Percentiles rank a stretch among this genome's conserved stretches.
phyloP scores from a whole-genome alignment of 1,140 invertebrate genomes.

The Aphis gossypii region DNA sequence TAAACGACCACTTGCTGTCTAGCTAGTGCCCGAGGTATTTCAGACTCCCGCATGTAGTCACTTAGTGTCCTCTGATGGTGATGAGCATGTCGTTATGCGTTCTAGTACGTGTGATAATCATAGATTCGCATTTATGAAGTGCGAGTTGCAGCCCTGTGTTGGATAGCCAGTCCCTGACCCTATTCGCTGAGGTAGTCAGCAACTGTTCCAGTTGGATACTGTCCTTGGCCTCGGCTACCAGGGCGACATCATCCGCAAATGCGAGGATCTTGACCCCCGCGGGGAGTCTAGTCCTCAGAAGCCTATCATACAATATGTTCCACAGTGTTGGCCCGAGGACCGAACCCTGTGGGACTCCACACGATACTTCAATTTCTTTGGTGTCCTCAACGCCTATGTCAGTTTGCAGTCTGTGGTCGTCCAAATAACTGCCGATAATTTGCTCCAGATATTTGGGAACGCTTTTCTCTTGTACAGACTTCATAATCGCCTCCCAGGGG shows the following conservation, averaged over 20 bases:
- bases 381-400: neutral
- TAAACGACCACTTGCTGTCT: neutral
- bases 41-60: neutral
- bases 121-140: neutral
- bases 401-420: neutral
- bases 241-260: constrained; percentile 63
- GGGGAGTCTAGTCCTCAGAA: constrained; percentile 60
- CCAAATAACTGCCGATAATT: neutral
- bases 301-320: constrained; percentile 62
- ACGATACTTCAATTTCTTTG: neutral
- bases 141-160: neutral
- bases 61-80: constrained; percentile 54
- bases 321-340: constrained; percentile 62
- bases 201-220: neutral
- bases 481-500: neutral
- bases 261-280: constrained; percentile 60
- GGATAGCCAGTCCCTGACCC: neutral
- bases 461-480: neutral
- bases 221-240: neutral
- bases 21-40: neutral
- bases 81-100: constrained; percentile 59
- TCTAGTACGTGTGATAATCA: constrained; percentile 25
- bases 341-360: constrained; percentile 62
- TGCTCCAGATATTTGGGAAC: neutral
- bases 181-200: neutral